These are phyloP conservation scores for Darevskia mixta DNA, from an alignment of 2,797 vertebrate genomes.

Conservation along the genomic window DNA sequence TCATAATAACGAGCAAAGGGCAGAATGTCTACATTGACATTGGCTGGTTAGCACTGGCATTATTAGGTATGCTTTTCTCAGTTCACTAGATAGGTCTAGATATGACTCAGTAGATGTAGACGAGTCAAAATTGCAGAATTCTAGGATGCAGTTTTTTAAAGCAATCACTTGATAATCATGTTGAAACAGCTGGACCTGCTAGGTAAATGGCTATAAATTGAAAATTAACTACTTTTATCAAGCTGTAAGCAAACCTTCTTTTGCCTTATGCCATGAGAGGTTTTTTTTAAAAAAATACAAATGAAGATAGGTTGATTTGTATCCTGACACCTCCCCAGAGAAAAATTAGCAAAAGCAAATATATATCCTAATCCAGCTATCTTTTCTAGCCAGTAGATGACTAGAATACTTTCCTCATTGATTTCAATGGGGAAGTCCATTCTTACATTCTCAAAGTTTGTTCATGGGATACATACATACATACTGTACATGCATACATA, in stretches of 20 bases:
- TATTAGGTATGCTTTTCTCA: constrained; percentile 58
- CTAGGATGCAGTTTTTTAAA: constrained; percentile 64
- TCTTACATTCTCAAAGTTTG: background rate
- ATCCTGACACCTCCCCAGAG: too few species aligned
- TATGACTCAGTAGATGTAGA: constrained; percentile 72
- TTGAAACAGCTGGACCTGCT: background rate
- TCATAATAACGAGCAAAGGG: constrained; percentile 30
- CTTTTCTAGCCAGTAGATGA: background rate
- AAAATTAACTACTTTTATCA: background rate
- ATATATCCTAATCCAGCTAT: background rate
- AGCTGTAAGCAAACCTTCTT: background rate
- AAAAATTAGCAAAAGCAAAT: background rate
- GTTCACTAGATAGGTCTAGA: constrained; percentile 44
- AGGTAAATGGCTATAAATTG: constrained; percentile 60
- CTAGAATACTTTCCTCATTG: background rate
- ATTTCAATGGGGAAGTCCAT: background rate
- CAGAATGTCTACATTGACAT: constrained; percentile 19
- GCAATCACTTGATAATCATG: constrained; percentile 56
- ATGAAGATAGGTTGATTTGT: too few species aligned
- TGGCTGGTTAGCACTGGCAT: constrained; percentile 49
- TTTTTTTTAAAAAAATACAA: background rate
- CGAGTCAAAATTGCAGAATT: constrained; percentile 49
- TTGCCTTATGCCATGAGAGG: background rate
- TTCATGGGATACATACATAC: background rate
- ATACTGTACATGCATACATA: background rate